Base-by-base conservation (phyloP, 2,888 invertebrate genomes). In the Hirtodrosophila trivittata region DNA sequence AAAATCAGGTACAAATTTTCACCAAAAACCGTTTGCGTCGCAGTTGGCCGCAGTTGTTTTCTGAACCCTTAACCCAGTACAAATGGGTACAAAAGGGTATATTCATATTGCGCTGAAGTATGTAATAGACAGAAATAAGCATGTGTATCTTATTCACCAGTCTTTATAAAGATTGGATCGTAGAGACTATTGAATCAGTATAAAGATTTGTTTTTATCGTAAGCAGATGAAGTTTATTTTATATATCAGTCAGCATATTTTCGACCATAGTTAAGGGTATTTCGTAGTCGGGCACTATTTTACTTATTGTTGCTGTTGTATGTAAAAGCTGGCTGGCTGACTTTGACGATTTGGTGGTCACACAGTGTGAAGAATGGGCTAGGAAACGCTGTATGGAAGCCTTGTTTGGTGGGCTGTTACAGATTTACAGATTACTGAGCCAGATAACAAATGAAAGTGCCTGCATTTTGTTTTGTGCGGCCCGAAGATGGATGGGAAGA, bases 1-100 rank as follows among this genome's bases (percentile, higher is more conserved):
- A 82, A 83, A 85, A 85, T 80, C 86, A 83, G 82, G 80, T 83
- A 83, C 86, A 85, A 85, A 83, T 83, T 83, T 83, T 77, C 77
- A 85, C 83, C 83, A 75, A 81, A 78, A 81, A 81, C 68, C 57
- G 83, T 82, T 81, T 82, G 78, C 74, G 63, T 66, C 76, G 76
- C 75, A 21, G 18, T 72, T 69, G 52, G 74, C 65, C 83, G 74
- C 77, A 49, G 72, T 60, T 66, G 60, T 65, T 68, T 13, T 33
- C 13, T 33, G 13, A 5, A 21, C 18, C 18, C 5, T 21, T 21
- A 21, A 21, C 5, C 5, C 18, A 21, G 5, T 21, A 21, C 2
- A 5, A 21, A 5, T 21, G 18, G 18, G 18, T 5, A 3, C 5
- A 3, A n/a, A 21, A 21, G 18, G 18, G 18, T 21, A 21, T 21